These are phyloP conservation scores for Synanthedon formicaeformis DNA, from an alignment of 2,888 invertebrate species.

Conservation along the genomic window DNA sequence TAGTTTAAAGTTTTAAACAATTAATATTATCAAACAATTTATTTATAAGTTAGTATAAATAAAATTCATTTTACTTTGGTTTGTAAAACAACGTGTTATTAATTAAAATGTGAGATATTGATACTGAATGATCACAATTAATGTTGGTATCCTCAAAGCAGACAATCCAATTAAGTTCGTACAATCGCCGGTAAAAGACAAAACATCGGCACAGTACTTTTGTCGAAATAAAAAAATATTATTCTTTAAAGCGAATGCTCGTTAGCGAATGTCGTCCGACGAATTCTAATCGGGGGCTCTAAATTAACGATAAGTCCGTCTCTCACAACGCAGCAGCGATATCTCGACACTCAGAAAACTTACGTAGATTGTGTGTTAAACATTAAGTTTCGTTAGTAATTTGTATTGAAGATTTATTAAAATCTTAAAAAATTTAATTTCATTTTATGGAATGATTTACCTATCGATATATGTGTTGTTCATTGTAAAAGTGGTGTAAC, in stretches of 20 bases:
- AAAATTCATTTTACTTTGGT: too few relatives aligned
- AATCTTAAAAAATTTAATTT: too few relatives aligned
- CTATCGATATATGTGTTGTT: too few relatives aligned
- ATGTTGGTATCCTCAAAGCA: conserved; percentile 10
- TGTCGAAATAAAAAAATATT: conserved; percentile 47
- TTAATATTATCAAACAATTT: too few relatives aligned
- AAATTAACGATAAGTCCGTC: conserved; percentile 63
- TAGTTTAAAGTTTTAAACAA: too few relatives aligned
- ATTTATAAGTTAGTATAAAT: too few relatives aligned
- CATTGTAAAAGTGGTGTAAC: too few relatives aligned
- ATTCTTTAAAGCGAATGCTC: conserved; percentile 48
- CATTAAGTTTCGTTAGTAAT: conserved; percentile 46
- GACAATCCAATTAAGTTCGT: conserved; percentile 58
- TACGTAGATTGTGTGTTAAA: conserved; percentile 49
- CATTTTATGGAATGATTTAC: too few relatives aligned
- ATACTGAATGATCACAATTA: neutral
- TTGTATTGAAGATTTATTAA: conserved; percentile 9
- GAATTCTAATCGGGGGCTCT: conserved; percentile 62
- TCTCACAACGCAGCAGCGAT: conserved; percentile 39
- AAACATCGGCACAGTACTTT: conserved; percentile 56
- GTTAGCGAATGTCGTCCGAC: conserved; percentile 60
- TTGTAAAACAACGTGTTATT: neutral
- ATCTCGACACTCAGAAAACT: conserved; percentile 59
- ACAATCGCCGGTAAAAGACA: conserved; percentile 54
- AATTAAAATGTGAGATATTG: neutral